Conservation (phyloP, 2,888 invertebrate genomes). For the Steromphala cineraria region DNA sequence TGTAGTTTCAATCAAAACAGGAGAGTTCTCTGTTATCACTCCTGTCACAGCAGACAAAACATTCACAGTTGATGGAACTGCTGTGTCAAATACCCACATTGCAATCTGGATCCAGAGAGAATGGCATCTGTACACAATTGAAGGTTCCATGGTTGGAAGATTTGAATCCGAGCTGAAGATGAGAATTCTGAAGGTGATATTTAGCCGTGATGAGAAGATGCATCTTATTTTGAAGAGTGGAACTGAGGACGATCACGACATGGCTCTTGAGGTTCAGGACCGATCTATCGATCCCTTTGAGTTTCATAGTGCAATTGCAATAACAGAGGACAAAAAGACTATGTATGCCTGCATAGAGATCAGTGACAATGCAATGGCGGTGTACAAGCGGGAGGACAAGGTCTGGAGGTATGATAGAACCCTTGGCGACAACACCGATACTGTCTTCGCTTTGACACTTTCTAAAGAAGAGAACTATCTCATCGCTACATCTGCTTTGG, state of each 20-base stretch:
- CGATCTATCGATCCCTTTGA: constrained; percentile 69
- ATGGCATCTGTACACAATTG: constrained; percentile 66
- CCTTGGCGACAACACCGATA: constrained; percentile 68
- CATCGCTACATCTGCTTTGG: constrained; percentile 79
- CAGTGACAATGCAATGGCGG: constrained; percentile 71
- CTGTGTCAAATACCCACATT: constrained; percentile 67
- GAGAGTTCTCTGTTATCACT: constrained; percentile 91
- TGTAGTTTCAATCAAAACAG: constrained; percentile 92
- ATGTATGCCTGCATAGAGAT: constrained; percentile 74
- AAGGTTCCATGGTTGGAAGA: constrained; percentile 55
- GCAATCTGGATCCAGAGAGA: constrained; percentile 66
- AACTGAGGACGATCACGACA: constrained; percentile 61
- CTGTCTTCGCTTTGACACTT: constrained; percentile 80
- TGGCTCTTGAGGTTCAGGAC: constrained; percentile 69
- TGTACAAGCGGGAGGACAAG: constrained; percentile 61
- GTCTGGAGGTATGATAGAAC: constrained; percentile 70
- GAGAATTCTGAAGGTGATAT: constrained; percentile 57
- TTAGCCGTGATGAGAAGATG: constrained; percentile 52
- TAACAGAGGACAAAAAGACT: constrained; percentile 58
- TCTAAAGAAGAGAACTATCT: constrained; percentile 88
- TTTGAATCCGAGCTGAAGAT: constrained; percentile 59
- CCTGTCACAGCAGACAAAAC: constrained; percentile 84
- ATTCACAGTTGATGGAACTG: constrained; percentile 67
- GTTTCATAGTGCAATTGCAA: constrained; percentile 73
- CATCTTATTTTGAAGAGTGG: constrained; percentile 66